Base-by-base conservation (phyloP, 2,888 invertebrate species). In the Marronus borbonicus region DNA sequence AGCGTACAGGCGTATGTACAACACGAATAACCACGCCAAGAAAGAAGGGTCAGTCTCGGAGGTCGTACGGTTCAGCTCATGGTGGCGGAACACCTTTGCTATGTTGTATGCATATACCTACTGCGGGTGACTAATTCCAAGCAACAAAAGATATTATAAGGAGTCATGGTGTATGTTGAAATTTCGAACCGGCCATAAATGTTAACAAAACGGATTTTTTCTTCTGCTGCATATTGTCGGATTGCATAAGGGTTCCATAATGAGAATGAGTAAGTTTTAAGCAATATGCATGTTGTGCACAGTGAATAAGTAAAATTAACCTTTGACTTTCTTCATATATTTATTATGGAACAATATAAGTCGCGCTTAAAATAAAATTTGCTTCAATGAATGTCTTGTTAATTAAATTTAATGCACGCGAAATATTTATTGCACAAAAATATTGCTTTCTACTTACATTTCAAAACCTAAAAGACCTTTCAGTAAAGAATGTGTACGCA, bases 251-350 rank as follows among this genome's bases (percentile, higher is more conserved):
- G 44, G 20, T 66, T 17, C 20, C 39, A 44, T 66, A 66, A n/a
- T 39, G 20, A 17, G 44, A 36, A 62, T 28, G 28, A 17, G 17
- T 44, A 66, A 58, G 52, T 17, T 52, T 17, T 52, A 17, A 52
- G 17, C 17, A n/a, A 44, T 66, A 65, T 36, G 36, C 39, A 65
- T 39, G 36, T 39, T 39, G 17, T 20, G 17, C 28, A 65, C 39
- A 39, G 44, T 39, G 24, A 36, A 31, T 31, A 64, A 7, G 62
- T 64, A 39, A 39, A 66, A 44, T 66, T 66, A 66, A 66, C 65
- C 65, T 66, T 44, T 66, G 65, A 66, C 65, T 66, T 66, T 66
- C 65, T 66, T 66, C 39, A 65, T 36, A 66, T 66, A 24, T 58
- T 58, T 36, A 36, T 36, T 36, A 36, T 36, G 55, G 55, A 58